A percentile compares a stretch with the other conserved stretches of the same genome.
Evolutionary conservation across 2,888 invertebrate genomes (phyloP).

Genomic region (Lagria hirta): DNA sequence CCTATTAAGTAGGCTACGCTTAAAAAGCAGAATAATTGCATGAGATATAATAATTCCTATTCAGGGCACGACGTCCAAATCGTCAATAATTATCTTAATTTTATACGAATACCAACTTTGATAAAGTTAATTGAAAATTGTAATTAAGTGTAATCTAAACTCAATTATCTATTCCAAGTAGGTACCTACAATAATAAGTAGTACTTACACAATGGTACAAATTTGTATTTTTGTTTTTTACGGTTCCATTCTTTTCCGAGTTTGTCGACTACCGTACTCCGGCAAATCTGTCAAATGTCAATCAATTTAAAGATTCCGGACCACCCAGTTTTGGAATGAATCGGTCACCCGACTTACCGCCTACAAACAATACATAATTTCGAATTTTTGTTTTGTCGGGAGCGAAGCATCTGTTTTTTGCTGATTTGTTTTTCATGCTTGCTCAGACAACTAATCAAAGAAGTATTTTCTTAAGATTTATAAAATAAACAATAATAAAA

Average conservation of each 20-base stretch:
- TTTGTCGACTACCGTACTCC: constrained; percentile 15
- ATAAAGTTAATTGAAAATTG: constrained; percentile 16
- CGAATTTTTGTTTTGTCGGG: constrained; percentile 16
- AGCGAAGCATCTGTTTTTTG: constrained; percentile 16
- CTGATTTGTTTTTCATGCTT: constrained; percentile 12
- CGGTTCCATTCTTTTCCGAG: constrained; percentile 8
- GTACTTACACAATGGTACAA: constrained; percentile 7
- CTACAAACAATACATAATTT: constrained; percentile 27
- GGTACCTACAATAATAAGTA: background rate
- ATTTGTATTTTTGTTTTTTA: constrained; percentile 13
- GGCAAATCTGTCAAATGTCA: constrained; percentile 25
- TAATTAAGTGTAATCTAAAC: constrained; percentile 4
- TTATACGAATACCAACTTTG: constrained; percentile 7
- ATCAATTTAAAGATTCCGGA: constrained; percentile 16
- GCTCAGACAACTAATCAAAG: no score
- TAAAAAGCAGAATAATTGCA: constrained; percentile 8
- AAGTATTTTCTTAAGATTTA: no score
- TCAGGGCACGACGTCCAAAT: constrained; percentile 5
- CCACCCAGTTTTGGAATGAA: constrained; percentile 27
- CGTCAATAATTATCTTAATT: constrained; percentile 13
- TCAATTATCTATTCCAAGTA: constrained; percentile 10
- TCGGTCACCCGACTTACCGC: constrained; percentile 24
- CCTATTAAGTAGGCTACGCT: constrained; percentile 14
- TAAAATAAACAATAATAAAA: no score
- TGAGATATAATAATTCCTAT: constrained; percentile 9